Evolutionary conservation across 2,888 invertebrate genomes (phyloP).

Genomic region (Campoplex capitator): DNA sequence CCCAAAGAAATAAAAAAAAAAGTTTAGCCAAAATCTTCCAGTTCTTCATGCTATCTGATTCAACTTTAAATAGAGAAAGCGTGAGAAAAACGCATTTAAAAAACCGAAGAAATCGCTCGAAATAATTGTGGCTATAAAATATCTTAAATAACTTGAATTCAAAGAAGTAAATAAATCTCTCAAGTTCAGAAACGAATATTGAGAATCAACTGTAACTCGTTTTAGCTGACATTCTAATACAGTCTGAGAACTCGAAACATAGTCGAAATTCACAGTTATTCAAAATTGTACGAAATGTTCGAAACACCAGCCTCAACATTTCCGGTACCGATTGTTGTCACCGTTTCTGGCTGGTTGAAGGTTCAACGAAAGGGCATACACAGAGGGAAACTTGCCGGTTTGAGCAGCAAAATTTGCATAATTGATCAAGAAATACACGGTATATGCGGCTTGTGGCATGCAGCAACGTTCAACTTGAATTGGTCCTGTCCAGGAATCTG

Average conservation of each 20-base stretch:
- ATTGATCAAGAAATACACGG: slow-evolving; percentile 66
- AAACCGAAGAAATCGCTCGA: neutral
- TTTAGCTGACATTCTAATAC: neutral
- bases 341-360: no score
- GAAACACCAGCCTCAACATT: neutral
- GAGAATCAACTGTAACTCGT: neutral
- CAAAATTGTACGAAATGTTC: neutral
- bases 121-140: neutral
- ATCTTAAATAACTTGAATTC: neutral
- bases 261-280: neutral
- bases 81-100: neutral
- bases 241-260: neutral
- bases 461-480: slow-evolving; percentile 45
- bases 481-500: slow-evolving; percentile 46
- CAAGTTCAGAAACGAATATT: neutral
- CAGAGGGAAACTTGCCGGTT: slow-evolving; percentile 14
- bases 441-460: slow-evolving; percentile 52
- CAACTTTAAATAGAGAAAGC: neutral
- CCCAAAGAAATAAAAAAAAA: no score
- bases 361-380: neutral
- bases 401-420: slow-evolving; percentile 60
- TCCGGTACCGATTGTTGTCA: neutral
- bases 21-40: no score
- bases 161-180: neutral
- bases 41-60: neutral